Base-by-base conservation (phyloP, 1,140 invertebrate species). In the Halictus rubicundus region DNA sequence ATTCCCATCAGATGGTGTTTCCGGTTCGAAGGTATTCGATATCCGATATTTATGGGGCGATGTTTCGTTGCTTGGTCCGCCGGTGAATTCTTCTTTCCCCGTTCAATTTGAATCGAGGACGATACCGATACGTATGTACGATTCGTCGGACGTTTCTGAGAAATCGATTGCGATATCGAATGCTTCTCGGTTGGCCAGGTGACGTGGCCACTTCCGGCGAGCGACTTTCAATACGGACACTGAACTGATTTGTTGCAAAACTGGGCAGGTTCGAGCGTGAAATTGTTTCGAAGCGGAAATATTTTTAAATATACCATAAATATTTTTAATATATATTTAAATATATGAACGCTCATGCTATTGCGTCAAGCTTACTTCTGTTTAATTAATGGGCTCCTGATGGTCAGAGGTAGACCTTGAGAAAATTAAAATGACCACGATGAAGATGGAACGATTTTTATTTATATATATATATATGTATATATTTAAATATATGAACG, bases 31-130 rank as follows among this genome's bases (percentile, higher is more conserved):
- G 74, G 37, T 60, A 69, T 59, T 60, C 54, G 74, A 76, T 76
- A 60, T 37, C 39, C 65, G 74, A 68, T 83, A 84, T 79, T 84
- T 84, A 84, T 63, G 59, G 42, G 12, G 8, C 19, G 59, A 52
- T 69, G 68, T 77, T 69, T 64, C 76, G 39, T n/a, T 57, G 52
- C 42, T 61, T 46, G 68, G 32, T 54, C 49, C 23, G 27, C 25
- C 25, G 46, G 63, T 68, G 57, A 61, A 73, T 65, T 61, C 61
- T 7, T 63, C 68, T 39, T 27, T 61, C 32, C 23, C 14, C 1
- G 27, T n/a, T 68, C 46, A 16, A 61, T 69, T 65, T 68, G 66
- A 54, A 72, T 54, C 32, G 16, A 65, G 27, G 46, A 73, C 21
- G 68, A 60, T 46, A 14, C 71, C 60, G 75, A 73, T 57, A 46